Percentiles rank a stretch among this genome's conserved stretches.
phyloP scores from a whole-genome alignment of 1,140 invertebrate genomes.

The Gryon sp. region DNA sequence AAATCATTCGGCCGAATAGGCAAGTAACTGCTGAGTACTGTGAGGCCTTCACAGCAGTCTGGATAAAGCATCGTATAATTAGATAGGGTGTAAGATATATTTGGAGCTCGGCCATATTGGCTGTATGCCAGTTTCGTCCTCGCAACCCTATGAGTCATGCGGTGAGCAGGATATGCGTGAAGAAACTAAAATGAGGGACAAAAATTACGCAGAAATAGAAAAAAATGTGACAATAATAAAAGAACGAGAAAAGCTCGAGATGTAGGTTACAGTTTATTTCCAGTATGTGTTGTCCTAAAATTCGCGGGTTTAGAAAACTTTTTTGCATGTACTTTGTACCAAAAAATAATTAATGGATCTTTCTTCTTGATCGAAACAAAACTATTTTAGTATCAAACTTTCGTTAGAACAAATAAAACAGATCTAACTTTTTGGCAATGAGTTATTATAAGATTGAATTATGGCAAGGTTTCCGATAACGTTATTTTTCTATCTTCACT shows the following conservation, averaged over 20 bases:
- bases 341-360: too few species aligned
- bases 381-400: too few species aligned
- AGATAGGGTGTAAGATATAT: constrained; percentile 79
- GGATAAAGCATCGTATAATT: constrained; percentile 77
- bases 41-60: constrained; percentile 72
- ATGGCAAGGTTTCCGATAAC: constrained; percentile 29
- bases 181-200: constrained; percentile 54
- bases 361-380: too few species aligned
- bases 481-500: constrained; percentile 1
- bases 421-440: constrained; percentile 6
- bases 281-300: not conserved
- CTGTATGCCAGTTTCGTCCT: constrained; percentile 72
- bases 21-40: constrained; percentile 74
- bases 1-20: constrained; percentile 66
- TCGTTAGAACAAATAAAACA: too few species aligned
- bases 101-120: constrained; percentile 78
- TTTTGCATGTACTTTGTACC: too few species aligned
- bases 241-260: constrained; percentile 5
- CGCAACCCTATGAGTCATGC: constrained; percentile 65
- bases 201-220: constrained; percentile 37
- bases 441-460: constrained; percentile 33
- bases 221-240: constrained; percentile 43
- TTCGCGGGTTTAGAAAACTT: not conserved
- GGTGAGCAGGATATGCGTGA: constrained; percentile 59
- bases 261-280: constrained; percentile 34